Evolutionary conservation across 2,888 invertebrate species (phyloP), one percentile per base, ranked within the genome.

Genomic region (Mechanitis messenoides): DNA sequence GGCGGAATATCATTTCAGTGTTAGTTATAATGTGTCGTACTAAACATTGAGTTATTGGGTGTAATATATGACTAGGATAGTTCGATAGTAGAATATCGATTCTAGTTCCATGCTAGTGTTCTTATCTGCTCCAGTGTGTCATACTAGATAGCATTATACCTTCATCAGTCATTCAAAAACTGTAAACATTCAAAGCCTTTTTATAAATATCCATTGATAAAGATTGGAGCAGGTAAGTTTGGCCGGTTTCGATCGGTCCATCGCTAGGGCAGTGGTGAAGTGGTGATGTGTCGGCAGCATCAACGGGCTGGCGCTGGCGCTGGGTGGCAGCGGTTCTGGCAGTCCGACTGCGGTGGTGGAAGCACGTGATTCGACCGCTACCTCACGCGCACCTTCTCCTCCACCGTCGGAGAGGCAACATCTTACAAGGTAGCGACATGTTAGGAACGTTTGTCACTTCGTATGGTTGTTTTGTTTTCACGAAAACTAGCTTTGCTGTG

Each of bases 291-390:
- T 90, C 87, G 84, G 79, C 91, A 91, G 91, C 84, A 90, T 91
- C 87, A 89, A 81, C 89, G 91, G 91, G 78, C 73, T 91, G 90
- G 91, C 91, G 85, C 73, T 91, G 88, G 91, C 91, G 81, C 86
- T 91, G 76, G 91, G 90, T 70, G 81, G 90, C 75, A 88, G 85
- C 83, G 80, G 87, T 66, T 78, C 83, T 11, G 85, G 85, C 82
- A 88, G 87, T 66, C 87, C 87, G 35, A 77, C 81, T 64, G 67
- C 80, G 67, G 72, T 76, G 70, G 69, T 79, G 60, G 84, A 83
- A 69, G 78, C 78, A 72, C 83, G 77, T 38, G 75, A 75, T 76
- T 86, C 84, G 74, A 85, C 87, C 68, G 84, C 86, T 69, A 83
- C 87, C 33, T 87, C 88, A 68, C 85, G 89, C 70, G 88, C 90